Evolutionary conservation across 2,797 vertebrate species (phyloP).

Genomic region (Periparus ater): DNA sequence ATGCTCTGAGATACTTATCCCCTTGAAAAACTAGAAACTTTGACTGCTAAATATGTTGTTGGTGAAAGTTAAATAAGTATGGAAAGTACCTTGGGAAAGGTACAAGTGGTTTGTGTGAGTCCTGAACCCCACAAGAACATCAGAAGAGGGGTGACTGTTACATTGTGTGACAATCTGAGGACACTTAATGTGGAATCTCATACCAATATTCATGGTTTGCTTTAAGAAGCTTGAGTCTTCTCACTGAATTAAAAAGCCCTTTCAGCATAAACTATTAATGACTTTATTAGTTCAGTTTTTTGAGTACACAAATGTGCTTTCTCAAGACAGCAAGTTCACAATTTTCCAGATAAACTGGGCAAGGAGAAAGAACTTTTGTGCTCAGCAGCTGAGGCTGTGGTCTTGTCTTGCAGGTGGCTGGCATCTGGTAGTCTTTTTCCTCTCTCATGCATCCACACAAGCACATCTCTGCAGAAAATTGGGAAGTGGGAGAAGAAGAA

Average conservation of each 20-base stretch:
- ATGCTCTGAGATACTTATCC: neutral
- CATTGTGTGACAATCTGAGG: neutral
- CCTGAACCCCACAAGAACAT: rapidly evolving
- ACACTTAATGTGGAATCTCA: neutral
- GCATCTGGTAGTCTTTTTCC: constrained; percentile 41
- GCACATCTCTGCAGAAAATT: constrained; percentile 60
- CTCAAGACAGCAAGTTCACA: neutral
- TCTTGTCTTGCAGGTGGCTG: constrained; percentile 69
- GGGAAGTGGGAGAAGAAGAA: constrained; percentile 91
- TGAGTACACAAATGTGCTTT: neutral
- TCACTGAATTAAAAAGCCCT: neutral
- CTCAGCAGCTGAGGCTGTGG: neutral
- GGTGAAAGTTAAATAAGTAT: neutral
- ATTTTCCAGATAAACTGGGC: neutral
- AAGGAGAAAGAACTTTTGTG: neutral
- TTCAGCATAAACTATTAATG: rapidly evolving
- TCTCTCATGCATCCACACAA: constrained; percentile 83
- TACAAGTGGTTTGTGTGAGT: neutral
- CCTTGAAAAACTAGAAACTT: neutral
- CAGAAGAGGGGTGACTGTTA: neutral
- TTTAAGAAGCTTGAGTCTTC: neutral
- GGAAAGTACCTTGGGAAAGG: neutral
- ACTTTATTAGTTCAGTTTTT: neutral
- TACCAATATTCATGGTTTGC: neutral
- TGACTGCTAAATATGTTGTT: neutral